These are phyloP conservation scores for Nymphalis polychloros DNA, from an alignment of 2,888 invertebrate genomes.

Conservation along the genomic window DNA sequence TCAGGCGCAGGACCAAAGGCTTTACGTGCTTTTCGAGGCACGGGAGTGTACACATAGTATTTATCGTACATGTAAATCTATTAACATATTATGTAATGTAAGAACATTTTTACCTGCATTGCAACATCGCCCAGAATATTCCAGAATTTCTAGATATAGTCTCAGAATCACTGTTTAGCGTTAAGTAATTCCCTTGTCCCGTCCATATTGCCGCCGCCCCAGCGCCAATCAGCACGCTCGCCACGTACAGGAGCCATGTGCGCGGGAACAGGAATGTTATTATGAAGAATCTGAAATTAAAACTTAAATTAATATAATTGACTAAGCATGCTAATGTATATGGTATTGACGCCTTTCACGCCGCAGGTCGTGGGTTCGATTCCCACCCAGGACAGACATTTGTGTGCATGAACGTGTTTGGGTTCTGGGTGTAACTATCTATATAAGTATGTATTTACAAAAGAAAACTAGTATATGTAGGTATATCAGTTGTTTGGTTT, in stretches of 20 bases:
- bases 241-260: constrained; percentile 91
- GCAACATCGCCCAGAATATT: constrained; percentile 97
- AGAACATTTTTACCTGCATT: constrained; percentile 85
- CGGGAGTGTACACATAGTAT: too few relatives aligned
- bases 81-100: background rate
- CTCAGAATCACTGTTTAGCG: constrained; percentile 92
- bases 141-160: constrained; percentile 97
- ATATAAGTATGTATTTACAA: too few relatives aligned
- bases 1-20: too few relatives aligned
- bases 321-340: background rate
- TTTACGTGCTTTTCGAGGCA: too few relatives aligned
- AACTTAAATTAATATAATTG: background rate
- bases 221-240: constrained; percentile 92
- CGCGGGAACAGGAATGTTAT: constrained; percentile 92
- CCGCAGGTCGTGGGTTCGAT: too few relatives aligned
- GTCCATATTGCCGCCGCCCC: constrained; percentile 98
- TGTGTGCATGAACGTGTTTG: too few relatives aligned
- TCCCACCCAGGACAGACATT: too few relatives aligned
- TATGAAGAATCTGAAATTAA: constrained; percentile 90
- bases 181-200: constrained; percentile 92
- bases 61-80: too few relatives aligned
- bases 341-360: too few relatives aligned
- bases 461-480: too few relatives aligned
- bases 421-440: too few relatives aligned
- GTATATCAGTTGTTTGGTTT: too few relatives aligned